A percentile compares a stretch with the other conserved stretches of the same genome.
phyloP scores from a whole-genome alignment of 2,888 invertebrate species.

The Dinocampus coccinellae region DNA sequence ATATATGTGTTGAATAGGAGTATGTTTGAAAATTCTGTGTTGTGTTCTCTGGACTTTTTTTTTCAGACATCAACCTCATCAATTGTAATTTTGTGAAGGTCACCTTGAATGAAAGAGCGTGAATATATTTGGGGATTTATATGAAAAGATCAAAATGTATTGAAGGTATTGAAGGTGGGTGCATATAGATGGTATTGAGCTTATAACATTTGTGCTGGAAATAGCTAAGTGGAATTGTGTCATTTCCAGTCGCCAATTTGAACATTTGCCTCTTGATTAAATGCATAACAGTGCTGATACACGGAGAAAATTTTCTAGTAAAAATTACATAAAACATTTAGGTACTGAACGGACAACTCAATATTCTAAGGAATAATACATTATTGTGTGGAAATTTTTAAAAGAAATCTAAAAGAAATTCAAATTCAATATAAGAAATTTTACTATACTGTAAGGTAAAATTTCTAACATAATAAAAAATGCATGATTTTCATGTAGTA shows the following conservation, averaged over 20 bases:
- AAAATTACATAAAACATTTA: too few relatives aligned
- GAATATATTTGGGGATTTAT: neutral
- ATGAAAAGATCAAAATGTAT: neutral
- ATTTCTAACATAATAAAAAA: too few relatives aligned
- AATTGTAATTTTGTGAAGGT: neutral
- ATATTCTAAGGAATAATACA: too few relatives aligned
- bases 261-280: slow-evolving; percentile 8
- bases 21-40: neutral
- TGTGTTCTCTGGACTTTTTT: too few relatives aligned
- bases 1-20: neutral
- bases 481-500: too few relatives aligned
- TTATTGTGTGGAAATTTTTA: too few relatives aligned
- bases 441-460: too few relatives aligned
- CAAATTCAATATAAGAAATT: too few relatives aligned
- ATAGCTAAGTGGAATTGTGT: neutral
- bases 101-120: neutral
- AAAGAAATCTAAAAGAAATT: too few relatives aligned
- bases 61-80: too few relatives aligned
- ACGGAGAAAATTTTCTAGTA: too few relatives aligned
- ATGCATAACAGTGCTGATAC: neutral
- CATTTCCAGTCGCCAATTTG: slow-evolving; percentile 1
- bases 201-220: neutral
- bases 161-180: slow-evolving; percentile 1
- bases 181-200: neutral
- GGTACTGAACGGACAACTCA: too few relatives aligned